Evolutionary conservation across 2,888 invertebrate species (phyloP), one percentile per base, ranked within the genome.

Genomic region (Noctua janthina): DNA sequence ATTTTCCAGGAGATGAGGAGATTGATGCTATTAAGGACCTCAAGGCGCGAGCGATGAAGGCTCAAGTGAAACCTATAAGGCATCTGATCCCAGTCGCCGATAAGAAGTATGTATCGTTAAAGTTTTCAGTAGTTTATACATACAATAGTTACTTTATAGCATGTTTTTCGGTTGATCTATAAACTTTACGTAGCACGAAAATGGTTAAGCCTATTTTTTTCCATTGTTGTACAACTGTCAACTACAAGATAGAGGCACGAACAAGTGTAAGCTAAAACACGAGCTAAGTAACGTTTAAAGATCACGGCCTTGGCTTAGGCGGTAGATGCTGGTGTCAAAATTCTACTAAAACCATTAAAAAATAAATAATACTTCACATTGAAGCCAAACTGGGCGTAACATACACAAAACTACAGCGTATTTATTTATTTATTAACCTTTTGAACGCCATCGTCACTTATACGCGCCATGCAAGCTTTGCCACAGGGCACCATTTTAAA

Each of bases 21-120:
- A 0, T 68, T 1, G 84, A 85, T 5, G 15, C 76, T 0, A 83
- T 90, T 4, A 91, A 91, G 43, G 85, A 90, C 1, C 92, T 96
- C 56, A 96, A 95, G 72, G 79, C 85, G 0, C 92, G 85, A 20
- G 96, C 96, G 0, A 95, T 96, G 95, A 90, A 68, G 23, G 88
- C 89, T 0, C 76, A 82, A 0, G 95, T 96, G 0, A 90, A 92
- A 2, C 89, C 92, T 0, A 92, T 96, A 77, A 90, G 86, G 62
- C 94, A 95, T 84, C 91, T 95, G 1, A 82, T 89, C 0, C 88
- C 90, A 0, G 74, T 94, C 1, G n/a, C 79, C 0, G 89, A 91
- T 13, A 93, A 92, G 95, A 92, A 92, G 95, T 95, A 86, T 20
- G 88, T 76, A 74, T 77, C 46, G 43, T 23, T 46, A 11, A 11